phyloP scores from a whole-genome alignment of 2,797 vertebrate genomes.

The Sebastes glaucus region DNA sequence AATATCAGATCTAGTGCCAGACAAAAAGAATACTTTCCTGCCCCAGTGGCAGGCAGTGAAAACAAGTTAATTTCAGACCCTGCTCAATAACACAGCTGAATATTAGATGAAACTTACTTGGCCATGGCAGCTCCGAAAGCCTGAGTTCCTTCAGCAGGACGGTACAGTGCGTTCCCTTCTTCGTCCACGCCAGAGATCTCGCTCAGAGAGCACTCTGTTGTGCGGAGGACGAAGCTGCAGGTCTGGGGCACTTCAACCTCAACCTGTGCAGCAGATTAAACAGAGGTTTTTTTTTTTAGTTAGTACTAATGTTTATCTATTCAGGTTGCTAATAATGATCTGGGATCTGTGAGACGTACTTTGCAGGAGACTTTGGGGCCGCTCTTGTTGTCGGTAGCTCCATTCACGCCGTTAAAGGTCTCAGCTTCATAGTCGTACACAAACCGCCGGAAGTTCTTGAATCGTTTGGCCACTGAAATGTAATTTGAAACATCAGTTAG shows the following conservation, averaged over 20 bases:
- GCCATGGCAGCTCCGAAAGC: conserved; percentile 89
- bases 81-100: not conserved
- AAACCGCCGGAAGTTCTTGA: conserved; percentile 88
- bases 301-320: not conserved
- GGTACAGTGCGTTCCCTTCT: conserved; percentile 77
- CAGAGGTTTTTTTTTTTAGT: not conserved
- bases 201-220: conserved; percentile 87
- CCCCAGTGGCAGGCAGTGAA: no score
- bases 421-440: conserved; percentile 90
- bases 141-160: conserved; percentile 81
- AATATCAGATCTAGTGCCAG: no score
- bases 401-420: conserved; percentile 83
- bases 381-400: conserved; percentile 82
- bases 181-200: conserved; percentile 79
- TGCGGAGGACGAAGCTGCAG: conserved; percentile 88
- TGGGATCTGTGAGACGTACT: conserved; percentile 64
- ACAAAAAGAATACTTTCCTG: no score
- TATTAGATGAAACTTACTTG: conserved; percentile 76
- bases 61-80: no score
- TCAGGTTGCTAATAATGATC: not conserved
- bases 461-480: conserved; percentile 86
- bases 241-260: conserved; percentile 92
- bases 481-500: conserved; percentile 19
- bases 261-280: conserved; percentile 78
- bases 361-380: conserved; percentile 90